Conservation (phyloP, 2,888 invertebrate species). For the Mesochorus sp. region DNA sequence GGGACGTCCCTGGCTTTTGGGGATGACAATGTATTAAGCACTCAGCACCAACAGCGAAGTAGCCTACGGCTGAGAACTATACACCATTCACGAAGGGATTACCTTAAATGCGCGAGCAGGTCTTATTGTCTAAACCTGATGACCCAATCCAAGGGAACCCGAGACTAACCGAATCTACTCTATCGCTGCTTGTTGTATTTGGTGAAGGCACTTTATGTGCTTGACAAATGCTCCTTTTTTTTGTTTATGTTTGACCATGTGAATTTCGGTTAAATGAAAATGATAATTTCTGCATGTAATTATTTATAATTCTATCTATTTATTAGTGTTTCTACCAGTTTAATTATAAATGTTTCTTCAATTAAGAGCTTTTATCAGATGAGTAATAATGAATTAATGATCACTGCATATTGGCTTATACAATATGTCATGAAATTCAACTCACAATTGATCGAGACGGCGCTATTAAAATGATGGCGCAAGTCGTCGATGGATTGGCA, state of each 20-base stretch:
- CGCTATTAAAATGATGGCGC: constrained; percentile 5
- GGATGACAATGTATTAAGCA: constrained; percentile 80
- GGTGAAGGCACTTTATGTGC: background rate
- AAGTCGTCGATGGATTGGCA: constrained; percentile 40
- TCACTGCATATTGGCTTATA: background rate
- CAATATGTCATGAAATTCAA: background rate
- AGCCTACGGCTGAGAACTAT: constrained; percentile 22
- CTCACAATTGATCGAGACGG: constrained; percentile 6
- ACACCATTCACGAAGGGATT: constrained; percentile 79
- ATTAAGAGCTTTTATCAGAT: background rate
- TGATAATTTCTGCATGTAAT: too few relatives aligned
- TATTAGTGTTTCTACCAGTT: background rate
- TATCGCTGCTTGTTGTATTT: constrained; percentile 30
- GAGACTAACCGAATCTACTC: constrained; percentile 49
- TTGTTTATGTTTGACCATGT: background rate
- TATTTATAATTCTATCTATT: background rate
- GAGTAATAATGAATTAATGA: background rate
- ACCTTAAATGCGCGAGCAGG: constrained; percentile 79
- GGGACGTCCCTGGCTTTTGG: constrained; percentile 65
- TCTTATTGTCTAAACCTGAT: constrained; percentile 80
- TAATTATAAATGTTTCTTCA: background rate
- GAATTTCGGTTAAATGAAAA: too few relatives aligned
- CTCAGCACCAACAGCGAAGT: constrained; percentile 67
- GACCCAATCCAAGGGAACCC: constrained; percentile 72
- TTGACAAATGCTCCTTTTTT: background rate